Percentiles rank a stretch among this genome's conserved stretches.
phyloP scores from a whole-genome alignment of 2,888 invertebrate species.

The Tridacna gigas region DNA sequence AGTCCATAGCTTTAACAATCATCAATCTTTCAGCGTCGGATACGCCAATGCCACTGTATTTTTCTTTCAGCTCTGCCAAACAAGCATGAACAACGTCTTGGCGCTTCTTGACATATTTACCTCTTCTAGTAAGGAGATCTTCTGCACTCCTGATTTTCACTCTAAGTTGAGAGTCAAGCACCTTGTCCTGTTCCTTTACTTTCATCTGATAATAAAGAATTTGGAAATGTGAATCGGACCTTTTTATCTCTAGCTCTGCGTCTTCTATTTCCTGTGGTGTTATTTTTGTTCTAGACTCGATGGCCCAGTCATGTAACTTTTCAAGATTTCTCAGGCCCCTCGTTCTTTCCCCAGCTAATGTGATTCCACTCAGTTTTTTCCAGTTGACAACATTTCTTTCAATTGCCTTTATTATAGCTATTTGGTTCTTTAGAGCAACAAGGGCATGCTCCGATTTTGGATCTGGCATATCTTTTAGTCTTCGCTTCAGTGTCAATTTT shows the following conservation, averaged over 20 bases:
- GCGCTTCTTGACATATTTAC: slow-evolving; percentile 33
- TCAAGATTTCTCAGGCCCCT: slow-evolving; percentile 29
- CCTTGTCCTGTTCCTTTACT: slow-evolving; percentile 7
- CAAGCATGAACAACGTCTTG: slow-evolving; percentile 32
- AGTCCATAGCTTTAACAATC: slow-evolving; percentile 87
- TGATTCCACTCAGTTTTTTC: slow-evolving; percentile 32
- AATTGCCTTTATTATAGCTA: slow-evolving; percentile 33
- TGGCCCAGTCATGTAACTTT: slow-evolving; percentile 50
- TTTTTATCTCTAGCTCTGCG: slow-evolving; percentile 63
- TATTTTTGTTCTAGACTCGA: slow-evolving; percentile 48
- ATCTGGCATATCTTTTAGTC: slow-evolving; percentile 26
- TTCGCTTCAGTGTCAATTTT: slow-evolving; percentile 15
- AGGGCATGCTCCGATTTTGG: slow-evolving; percentile 49
- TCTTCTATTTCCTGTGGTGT: slow-evolving; percentile 67
- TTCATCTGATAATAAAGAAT: slow-evolving; percentile 46
- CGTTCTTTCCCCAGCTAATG: slow-evolving; percentile 15
- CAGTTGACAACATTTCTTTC: slow-evolving; percentile 35
- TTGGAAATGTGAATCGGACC: slow-evolving; percentile 45
- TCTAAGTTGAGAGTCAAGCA: slow-evolving; percentile 30
- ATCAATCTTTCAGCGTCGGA: slow-evolving; percentile 86
- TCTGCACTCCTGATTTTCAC: slow-evolving; percentile 32
- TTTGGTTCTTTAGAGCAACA: slow-evolving; percentile 54
- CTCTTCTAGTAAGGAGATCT: slow-evolving; percentile 39
- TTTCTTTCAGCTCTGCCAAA: slow-evolving; percentile 53
- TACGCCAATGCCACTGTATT: slow-evolving; percentile 73